A percentile compares a stretch with the other conserved stretches of the same genome.
These are phyloP conservation scores for Pavo muticus DNA, from an alignment of 2,113 vertebrate genomes.

Conservation along the genomic window DNA sequence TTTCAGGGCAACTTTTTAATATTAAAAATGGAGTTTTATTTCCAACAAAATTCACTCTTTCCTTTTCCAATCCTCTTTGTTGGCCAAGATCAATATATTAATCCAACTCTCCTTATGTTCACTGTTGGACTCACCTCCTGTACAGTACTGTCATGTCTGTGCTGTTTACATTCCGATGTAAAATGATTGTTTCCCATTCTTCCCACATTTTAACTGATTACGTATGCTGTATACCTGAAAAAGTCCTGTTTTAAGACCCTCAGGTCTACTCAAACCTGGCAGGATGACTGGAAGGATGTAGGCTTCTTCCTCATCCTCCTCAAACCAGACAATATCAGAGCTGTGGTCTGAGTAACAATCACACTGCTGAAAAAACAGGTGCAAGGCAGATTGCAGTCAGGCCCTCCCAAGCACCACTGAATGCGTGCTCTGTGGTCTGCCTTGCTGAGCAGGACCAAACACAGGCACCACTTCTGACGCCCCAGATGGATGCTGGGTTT, in stretches of 20 bases:
- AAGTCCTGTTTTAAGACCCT: neutral
- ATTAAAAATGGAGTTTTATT: neutral
- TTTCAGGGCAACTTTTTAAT: neutral
- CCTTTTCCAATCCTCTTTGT: neutral
- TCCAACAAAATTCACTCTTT: neutral
- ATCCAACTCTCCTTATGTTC: neutral
- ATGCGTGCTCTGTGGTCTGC: neutral
- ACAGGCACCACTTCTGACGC: fast-evolving
- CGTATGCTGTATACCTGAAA: neutral
- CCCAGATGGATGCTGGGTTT: neutral
- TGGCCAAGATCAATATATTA: neutral
- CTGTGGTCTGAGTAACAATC: neutral
- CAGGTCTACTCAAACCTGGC: neutral
- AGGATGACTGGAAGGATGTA: neutral
- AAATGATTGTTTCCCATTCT: neutral
- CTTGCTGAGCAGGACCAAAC: neutral
- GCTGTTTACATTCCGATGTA: neutral
- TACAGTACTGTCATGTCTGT: neutral
- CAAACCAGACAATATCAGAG: neutral
- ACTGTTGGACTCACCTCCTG: neutral
- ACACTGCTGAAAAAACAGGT: neutral
- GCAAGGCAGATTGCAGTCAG: neutral
- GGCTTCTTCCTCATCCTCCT: neutral
- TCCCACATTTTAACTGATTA: neutral
- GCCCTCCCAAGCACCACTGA: fast-evolving